Evolutionary conservation across 1,140 invertebrate genomes (phyloP).

Genomic region (Augochlora pura): DNA sequence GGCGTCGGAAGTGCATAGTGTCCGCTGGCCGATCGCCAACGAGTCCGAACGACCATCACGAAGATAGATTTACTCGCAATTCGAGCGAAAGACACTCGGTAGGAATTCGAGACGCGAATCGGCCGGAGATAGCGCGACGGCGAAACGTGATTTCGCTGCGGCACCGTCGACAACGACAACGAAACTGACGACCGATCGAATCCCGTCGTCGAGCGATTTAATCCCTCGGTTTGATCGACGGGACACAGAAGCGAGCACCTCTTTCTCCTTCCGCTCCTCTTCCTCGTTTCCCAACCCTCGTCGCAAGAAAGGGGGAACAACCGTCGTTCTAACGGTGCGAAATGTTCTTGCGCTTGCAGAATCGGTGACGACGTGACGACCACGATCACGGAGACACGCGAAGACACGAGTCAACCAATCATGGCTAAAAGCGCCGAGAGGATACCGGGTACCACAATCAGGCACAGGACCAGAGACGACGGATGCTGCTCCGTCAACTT

Average conservation of each 20-base stretch:
- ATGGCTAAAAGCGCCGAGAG: constrained; percentile 78
- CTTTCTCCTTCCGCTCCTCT: too few species aligned
- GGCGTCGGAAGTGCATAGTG: constrained; percentile 2
- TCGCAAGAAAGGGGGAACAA: too few species aligned
- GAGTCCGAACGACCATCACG: not conserved
- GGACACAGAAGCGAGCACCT: too few species aligned
- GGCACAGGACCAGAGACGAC: constrained; percentile 83
- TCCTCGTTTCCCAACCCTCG: too few species aligned
- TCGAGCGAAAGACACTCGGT: not conserved
- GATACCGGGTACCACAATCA: constrained; percentile 74
- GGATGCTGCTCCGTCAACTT: constrained; percentile 90
- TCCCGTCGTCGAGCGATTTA: not conserved
- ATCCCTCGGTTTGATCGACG: not conserved
- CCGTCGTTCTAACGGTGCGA: not conserved
- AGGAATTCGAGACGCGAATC: not conserved
- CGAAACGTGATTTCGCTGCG: constrained; percentile 5
- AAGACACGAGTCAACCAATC: constrained; percentile 58
- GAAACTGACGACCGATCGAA: not conserved
- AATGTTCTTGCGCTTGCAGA: constrained; percentile 54
- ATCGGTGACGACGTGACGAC: constrained; percentile 74
- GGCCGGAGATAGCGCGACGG: not conserved
- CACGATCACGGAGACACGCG: constrained; percentile 59
- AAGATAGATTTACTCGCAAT: constrained; percentile 24
- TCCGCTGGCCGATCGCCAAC: constrained; percentile 24
- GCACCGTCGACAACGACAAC: too few species aligned